Percentiles rank a stretch among this genome's conserved stretches.
Evolutionary conservation across 2,113 vertebrate genomes (phyloP).

Genomic region (Cyanoderma ruficeps): DNA sequence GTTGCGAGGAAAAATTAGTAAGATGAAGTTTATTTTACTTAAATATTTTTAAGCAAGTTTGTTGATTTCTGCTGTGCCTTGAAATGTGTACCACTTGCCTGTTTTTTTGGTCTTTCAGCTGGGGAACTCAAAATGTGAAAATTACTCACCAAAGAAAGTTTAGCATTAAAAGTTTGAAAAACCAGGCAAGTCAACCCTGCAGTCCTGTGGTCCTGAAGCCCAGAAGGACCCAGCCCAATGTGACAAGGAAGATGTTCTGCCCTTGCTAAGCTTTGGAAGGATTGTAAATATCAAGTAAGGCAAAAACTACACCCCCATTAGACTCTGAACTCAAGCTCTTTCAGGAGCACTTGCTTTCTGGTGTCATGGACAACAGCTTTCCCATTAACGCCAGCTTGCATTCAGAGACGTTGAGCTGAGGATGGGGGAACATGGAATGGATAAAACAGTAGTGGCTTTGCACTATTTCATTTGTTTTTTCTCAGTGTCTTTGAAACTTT

Average conservation of each 20-base stretch:
- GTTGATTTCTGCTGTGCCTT: not conserved
- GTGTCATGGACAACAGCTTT: accelerated
- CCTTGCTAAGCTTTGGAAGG: not conserved
- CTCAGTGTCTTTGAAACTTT: not conserved
- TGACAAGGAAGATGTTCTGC: not conserved
- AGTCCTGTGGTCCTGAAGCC: not conserved
- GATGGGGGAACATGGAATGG: accelerated
- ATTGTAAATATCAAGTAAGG: not conserved
- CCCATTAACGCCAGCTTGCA: not conserved
- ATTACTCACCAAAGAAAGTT: not conserved
- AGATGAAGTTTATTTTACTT: not conserved
- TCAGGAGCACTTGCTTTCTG: not conserved
- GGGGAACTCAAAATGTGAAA: not conserved
- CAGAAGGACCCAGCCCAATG: not conserved
- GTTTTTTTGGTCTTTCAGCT: not conserved
- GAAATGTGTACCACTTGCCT: not conserved
- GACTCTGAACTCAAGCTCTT: not conserved
- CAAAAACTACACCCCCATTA: not conserved
- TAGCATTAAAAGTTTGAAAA: not conserved
- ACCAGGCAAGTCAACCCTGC: not conserved
- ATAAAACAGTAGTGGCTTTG: not conserved
- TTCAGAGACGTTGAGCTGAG: not conserved
- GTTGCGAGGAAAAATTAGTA: not conserved
- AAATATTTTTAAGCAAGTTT: not conserved
- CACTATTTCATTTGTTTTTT: not conserved